Evolutionary conservation across 2,888 invertebrate genomes (phyloP).

Genomic region (Eledone cirrhosa): DNA sequence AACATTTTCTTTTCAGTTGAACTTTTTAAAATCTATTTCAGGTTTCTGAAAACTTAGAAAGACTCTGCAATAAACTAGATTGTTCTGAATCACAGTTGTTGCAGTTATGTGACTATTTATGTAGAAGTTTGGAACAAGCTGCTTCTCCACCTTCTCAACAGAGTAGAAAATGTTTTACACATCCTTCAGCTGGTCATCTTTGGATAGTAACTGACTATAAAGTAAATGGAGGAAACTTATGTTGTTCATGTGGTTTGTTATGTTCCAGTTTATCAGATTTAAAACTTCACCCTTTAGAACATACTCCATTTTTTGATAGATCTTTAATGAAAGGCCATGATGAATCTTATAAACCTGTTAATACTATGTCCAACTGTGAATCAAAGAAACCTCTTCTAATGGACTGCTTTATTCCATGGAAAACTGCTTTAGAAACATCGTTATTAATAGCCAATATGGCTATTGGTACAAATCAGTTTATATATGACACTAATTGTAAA

Average conservation of each 20-base stretch:
- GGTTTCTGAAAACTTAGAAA: constrained; percentile 35
- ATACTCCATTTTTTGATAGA: neutral
- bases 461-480: constrained; percentile 47
- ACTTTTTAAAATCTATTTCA: too few species aligned
- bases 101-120: constrained; percentile 36
- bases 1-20: too few species aligned
- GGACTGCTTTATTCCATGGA: constrained; percentile 41
- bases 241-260: constrained; percentile 31
- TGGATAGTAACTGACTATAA: constrained; percentile 23
- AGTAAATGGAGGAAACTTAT: neutral
- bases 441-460: constrained; percentile 48
- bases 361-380: neutral
- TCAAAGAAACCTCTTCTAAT: constrained; percentile 34
- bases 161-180: neutral
- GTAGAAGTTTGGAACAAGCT: constrained; percentile 35
- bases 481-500: constrained; percentile 30
- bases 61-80: constrained; percentile 35
- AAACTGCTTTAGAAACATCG: constrained; percentile 47
- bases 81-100: constrained; percentile 37
- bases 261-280: neutral
- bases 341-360: too few species aligned
- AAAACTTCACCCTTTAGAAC: neutral
- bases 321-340: too few species aligned
- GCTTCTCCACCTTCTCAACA: neutral
- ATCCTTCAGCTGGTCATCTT: constrained; percentile 29